Conservation (phyloP, 2,113 vertebrate species). For the Gobiocypris rarus region DNA sequence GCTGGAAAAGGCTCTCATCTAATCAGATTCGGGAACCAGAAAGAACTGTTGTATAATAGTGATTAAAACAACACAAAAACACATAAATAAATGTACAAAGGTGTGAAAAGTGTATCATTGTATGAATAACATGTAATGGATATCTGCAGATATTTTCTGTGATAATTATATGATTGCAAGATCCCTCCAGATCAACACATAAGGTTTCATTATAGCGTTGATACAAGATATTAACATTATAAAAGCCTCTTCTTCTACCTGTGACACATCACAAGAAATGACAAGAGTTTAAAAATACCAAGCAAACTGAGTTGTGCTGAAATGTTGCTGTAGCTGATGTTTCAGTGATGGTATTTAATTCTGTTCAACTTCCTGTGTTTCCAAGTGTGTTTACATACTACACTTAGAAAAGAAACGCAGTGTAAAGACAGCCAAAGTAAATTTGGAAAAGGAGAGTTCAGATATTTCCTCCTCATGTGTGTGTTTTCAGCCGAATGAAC, state of each 20-base stretch:
- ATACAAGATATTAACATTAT: not conserved
- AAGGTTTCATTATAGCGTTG: not conserved
- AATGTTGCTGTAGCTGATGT: not conserved
- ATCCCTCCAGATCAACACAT: not conserved
- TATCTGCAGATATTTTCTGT: too few relatives aligned
- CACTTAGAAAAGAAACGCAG: slow-evolving; percentile 57
- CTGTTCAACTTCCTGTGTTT: not conserved
- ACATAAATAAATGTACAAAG: too few relatives aligned
- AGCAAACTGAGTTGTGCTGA: not conserved
- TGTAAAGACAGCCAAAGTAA: slow-evolving; percentile 58
- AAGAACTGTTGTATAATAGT: too few relatives aligned
- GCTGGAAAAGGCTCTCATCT: too few relatives aligned
- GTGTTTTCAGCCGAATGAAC: slow-evolving; percentile 79
- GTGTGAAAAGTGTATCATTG: too few relatives aligned
- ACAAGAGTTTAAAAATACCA: not conserved
- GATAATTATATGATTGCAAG: not conserved
- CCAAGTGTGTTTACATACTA: not conserved
- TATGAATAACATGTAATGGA: too few relatives aligned
- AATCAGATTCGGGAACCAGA: too few relatives aligned
- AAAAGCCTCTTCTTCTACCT: too few relatives aligned
- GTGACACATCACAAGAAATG: too few relatives aligned
- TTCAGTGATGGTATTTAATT: not conserved
- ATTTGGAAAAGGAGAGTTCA: slow-evolving; percentile 66
- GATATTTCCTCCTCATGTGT: slow-evolving; percentile 64
- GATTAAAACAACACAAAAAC: too few relatives aligned